phyloP scores from a whole-genome alignment of 1,140 invertebrate species.

The Bombyx mori region ASM3026992v2 NC_085120.1:7150501-7151000 shows the following conservation, averaged over 20 bases:
- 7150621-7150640: slow-evolving; percentile 10
- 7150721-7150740: slow-evolving; percentile 4
- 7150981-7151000: no score
- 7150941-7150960: no score
- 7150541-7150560: slow-evolving; percentile 6
- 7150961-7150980: no score
- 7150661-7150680: slow-evolving; percentile 5
- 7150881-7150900: no score
- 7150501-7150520: neutral
- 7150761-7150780: no score
- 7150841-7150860: no score
- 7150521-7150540: slow-evolving; percentile 2
- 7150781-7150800: no score
- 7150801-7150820: no score
- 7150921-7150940: no score
- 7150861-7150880: no score
- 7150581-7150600: slow-evolving; percentile 7
- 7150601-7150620: slow-evolving; percentile 2
- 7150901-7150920: no score
- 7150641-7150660: slow-evolving; percentile 5
- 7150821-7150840: no score
- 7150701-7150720: slow-evolving; percentile 6
- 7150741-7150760: neutral
- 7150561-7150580: slow-evolving; percentile 7
- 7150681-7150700: slow-evolving; percentile 10